Percentiles rank a stretch among this genome's conserved stretches.
phyloP scores from a whole-genome alignment of 2,888 invertebrate genomes.

The Mycalesis mineus region DNA sequence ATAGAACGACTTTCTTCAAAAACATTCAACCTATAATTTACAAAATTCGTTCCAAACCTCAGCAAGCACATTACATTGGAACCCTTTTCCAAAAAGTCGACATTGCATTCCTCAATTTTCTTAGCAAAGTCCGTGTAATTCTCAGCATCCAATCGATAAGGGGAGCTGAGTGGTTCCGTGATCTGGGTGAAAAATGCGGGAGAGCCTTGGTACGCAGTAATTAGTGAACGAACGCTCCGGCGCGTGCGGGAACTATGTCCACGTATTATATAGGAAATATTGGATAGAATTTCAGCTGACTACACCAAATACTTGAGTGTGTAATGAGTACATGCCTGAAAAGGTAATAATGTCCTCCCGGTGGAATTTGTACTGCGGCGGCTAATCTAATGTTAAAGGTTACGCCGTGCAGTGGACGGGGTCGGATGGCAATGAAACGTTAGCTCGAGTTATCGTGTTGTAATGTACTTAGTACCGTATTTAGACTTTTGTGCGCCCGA shows the following conservation, averaged over 20 bases:
- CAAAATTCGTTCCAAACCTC: background rate
- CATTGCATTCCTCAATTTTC: conserved; percentile 48
- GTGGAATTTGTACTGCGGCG: too few relatives aligned
- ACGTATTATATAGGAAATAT: background rate
- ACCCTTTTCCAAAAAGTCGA: conserved; percentile 12
- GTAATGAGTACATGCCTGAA: background rate
- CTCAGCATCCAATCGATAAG: conserved; percentile 58
- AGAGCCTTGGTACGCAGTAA: conserved; percentile 54
- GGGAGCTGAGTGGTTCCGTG: conserved; percentile 58
- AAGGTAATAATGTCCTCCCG: too few relatives aligned
- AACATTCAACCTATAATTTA: background rate
- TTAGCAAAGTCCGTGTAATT: conserved; percentile 41
- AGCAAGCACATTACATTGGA: background rate
- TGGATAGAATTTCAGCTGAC: background rate
- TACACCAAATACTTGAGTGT: background rate
- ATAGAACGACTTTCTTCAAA: background rate
- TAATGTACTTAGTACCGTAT: too few relatives aligned
- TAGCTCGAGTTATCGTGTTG: too few relatives aligned
- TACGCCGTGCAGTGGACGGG: too few relatives aligned
- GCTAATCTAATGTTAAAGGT: too few relatives aligned
- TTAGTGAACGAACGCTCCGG: conserved; percentile 48
- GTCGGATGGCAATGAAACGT: too few relatives aligned
- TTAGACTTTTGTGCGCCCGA: too few relatives aligned
- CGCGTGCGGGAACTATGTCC: conserved; percentile 20
- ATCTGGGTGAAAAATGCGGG: conserved; percentile 69